Evolutionary conservation across 1,140 invertebrate genomes (phyloP), one percentile per base, ranked within the genome.

Genomic region (Vanessa tameamea): DNA sequence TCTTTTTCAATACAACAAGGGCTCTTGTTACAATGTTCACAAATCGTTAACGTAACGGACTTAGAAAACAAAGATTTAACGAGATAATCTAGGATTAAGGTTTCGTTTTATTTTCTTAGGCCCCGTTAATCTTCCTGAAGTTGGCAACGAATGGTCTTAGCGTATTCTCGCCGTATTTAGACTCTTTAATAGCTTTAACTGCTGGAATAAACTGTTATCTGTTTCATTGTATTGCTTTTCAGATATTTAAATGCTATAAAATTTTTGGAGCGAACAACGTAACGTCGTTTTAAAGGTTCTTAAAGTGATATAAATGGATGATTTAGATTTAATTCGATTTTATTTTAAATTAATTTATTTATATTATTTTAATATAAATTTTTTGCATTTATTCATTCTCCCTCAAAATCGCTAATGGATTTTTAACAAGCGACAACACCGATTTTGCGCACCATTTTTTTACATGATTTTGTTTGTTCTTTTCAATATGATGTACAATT

Each of bases 161-260:
- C 57, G 13, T 16, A 59, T n/a, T 64, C 43, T 23, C 15, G 47
- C 47, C 47, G 47, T 20, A 64, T 64, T 26, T n/a, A 47, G 63
- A 64, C 63, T 48, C 11, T 64, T 64, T 64, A 48, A 64, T 64
- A 48, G 47, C 43, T 20, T 47, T 47, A 64, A 64, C 43, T 20
- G 63, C 63, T 64, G 23, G 14, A 61, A 31, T 61, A 61, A 61
- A 5, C 57, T 23, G 23, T 61, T 23, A 61, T 61, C 57, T 61
- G 57, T 61, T 61, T 12, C 8, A 37, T 61, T 37, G 57, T 61
- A 26, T 59, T 13, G 23, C n/a, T 59, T 59, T 15, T 12, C 14
- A 5, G 20, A 37, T 61, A 61, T 61, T 61, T 61, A 61, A 61
- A 61, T 37, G 57, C n/a, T 31, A 37, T 61, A 37, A 37, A 31